Conservation (phyloP, 2,113 vertebrate species). For the Hiodon tergisus region DNA sequence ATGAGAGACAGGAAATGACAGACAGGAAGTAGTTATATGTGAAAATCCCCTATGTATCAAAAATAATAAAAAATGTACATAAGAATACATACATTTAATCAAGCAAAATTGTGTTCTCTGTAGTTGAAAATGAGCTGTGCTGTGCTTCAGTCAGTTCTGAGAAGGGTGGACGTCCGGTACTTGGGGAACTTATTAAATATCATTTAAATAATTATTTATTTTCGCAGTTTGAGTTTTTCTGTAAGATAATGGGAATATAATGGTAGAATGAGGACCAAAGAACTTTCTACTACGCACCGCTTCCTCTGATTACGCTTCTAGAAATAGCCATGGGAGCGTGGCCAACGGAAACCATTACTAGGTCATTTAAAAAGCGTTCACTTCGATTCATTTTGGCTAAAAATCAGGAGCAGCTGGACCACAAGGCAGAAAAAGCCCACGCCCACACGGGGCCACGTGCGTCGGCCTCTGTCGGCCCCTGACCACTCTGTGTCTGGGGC, state of each 20-base stretch:
- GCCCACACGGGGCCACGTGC: neutral
- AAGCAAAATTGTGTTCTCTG: too few species aligned
- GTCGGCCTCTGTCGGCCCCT: neutral
- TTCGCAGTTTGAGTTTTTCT: neutral
- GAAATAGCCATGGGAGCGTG: slow-evolving; percentile 41
- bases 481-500: neutral
- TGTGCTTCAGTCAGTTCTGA: too few species aligned
- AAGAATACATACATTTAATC: too few species aligned
- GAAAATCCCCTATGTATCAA: slow-evolving; percentile 32
- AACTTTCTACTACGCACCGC: slow-evolving; percentile 26
- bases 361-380: slow-evolving; percentile 38
- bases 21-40: slow-evolving; percentile 50
- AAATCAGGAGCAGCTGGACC: slow-evolving; percentile 42
- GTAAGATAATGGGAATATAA: neutral
- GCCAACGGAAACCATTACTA: slow-evolving; percentile 46
- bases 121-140: too few species aligned
- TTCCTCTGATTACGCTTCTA: slow-evolving; percentile 37
- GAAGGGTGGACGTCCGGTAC: too few species aligned
- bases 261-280: neutral
- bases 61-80: neutral
- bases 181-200: too few species aligned
- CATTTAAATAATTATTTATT: neutral
- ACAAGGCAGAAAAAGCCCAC: neutral
- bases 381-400: slow-evolving; percentile 28
- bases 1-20: slow-evolving; percentile 47